Conservation (phyloP, 2,888 invertebrate species). For the Clivina fossor region DNA sequence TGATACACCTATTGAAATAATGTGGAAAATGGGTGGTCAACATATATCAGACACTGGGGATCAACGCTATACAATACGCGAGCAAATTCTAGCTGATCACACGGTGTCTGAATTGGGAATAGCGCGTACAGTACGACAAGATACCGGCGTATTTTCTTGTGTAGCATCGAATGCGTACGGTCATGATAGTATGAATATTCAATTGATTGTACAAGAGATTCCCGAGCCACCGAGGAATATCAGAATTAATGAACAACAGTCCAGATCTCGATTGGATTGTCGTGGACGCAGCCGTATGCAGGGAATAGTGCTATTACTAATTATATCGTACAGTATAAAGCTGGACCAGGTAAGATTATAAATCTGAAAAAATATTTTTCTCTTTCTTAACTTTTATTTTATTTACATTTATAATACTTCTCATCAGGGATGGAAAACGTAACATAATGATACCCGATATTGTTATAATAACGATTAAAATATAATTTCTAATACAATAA, state of each 20-base stretch:
- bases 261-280: conserved; percentile 79
- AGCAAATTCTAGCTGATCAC: conserved; percentile 76
- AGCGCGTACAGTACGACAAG: conserved; percentile 80
- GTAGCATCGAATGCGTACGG: conserved; percentile 88
- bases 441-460: no score
- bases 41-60: conserved; percentile 72
- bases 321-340: conserved; percentile 88
- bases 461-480: no score
- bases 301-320: conserved; percentile 87
- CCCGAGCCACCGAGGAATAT: conserved; percentile 89
- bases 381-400: no score
- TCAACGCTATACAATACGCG: conserved; percentile 74
- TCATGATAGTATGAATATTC: conserved; percentile 86
- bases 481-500: no score
- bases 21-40: conserved; percentile 79
- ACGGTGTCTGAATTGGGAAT: conserved; percentile 84
- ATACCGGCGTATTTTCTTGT: conserved; percentile 87
- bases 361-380: background rate
- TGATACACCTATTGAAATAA: conserved; percentile 84
- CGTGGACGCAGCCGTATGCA: conserved; percentile 88
- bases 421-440: no score
- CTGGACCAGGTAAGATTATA: conserved; percentile 66
- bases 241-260: conserved; percentile 80
- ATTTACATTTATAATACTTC: no score
- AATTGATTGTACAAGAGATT: conserved; percentile 87